A percentile compares a stretch with the other conserved stretches of the same genome.
Evolutionary conservation across 2,888 invertebrate species (phyloP).

Genomic region (Molanna angustata): DNA sequence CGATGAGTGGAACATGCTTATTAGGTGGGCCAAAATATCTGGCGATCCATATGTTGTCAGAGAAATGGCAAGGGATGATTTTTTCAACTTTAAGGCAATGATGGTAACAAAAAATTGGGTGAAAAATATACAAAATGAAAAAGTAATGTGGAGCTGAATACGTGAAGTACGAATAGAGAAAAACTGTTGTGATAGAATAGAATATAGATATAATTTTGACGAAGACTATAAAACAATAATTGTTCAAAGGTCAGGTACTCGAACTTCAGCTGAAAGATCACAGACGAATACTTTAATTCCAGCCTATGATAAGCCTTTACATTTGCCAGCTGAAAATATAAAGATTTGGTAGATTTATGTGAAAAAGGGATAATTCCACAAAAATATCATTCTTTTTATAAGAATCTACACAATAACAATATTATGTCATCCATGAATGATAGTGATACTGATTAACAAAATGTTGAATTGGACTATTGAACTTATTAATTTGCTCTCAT

Average conservation of each 20-base stretch:
- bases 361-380: constrained; percentile 1
- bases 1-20: not conserved
- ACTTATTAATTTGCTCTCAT: too few species aligned
- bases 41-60: not conserved
- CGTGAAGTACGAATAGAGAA: not conserved
- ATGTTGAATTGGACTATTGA: too few species aligned
- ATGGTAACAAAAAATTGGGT: not conserved
- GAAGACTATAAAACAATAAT: not conserved
- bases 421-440: too few species aligned
- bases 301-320: not conserved
- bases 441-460: too few species aligned
- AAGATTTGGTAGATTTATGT: not conserved
- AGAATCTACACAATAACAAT: too few species aligned
- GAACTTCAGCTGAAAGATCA: not conserved
- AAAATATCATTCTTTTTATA: too few species aligned
- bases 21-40: not conserved
- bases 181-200: not conserved
- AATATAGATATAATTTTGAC: not conserved
- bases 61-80: not conserved
- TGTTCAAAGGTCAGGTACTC: not conserved
- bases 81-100: not conserved
- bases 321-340: not conserved
- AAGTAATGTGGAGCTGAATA: not conserved
- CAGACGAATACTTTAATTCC: not conserved
- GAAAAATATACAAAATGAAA: not conserved